Evolutionary conservation across 2,113 vertebrate genomes (phyloP).

Genomic region (Pionites leucogaster): DNA sequence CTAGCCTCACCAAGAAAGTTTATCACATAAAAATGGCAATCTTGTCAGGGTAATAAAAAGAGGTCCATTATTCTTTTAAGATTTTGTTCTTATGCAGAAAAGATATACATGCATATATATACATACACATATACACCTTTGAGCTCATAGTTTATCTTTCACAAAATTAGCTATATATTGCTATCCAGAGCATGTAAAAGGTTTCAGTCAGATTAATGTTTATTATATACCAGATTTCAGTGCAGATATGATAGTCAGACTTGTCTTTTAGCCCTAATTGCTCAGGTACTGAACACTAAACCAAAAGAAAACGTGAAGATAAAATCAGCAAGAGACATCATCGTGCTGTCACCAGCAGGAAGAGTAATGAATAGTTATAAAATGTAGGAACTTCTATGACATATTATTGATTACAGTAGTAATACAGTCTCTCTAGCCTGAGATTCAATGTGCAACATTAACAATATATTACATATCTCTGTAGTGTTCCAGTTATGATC

Average conservation of each 20-base stretch:
- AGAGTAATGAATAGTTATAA: neutral
- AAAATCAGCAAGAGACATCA: neutral
- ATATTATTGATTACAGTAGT: neutral
- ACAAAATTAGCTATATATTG: neutral
- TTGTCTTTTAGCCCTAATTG: neutral
- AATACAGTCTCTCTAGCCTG: neutral
- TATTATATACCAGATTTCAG: neutral
- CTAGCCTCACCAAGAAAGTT: neutral
- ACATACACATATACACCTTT: neutral
- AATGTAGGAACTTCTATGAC: neutral
- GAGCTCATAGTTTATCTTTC: neutral
- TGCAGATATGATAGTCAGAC: neutral
- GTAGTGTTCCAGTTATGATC: neutral
- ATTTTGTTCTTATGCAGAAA: neutral
- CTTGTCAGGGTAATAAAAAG: neutral
- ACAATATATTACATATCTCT: neutral
- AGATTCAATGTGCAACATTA: neutral
- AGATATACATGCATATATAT: neutral
- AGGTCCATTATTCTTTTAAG: neutral
- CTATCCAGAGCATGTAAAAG: neutral
- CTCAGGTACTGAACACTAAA: neutral
- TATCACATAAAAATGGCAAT: neutral
- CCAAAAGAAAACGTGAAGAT: neutral
- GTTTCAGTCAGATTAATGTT: neutral
- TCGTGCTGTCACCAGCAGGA: neutral